Evolutionary conservation across 1,140 invertebrate genomes (phyloP).

Genomic region (Aphaenogaster floridana): DNA sequence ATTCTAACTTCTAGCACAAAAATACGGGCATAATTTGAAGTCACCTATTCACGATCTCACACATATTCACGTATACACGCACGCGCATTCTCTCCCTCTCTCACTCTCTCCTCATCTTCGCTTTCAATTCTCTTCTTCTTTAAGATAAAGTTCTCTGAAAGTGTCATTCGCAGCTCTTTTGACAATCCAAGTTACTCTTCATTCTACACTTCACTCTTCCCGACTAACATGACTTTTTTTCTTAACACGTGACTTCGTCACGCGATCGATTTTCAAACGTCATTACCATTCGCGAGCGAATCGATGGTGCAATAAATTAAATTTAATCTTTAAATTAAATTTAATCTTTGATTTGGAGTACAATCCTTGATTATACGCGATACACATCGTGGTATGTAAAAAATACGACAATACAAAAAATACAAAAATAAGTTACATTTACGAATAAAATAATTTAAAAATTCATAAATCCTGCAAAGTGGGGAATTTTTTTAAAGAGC

Average conservation of each 20-base stretch:
- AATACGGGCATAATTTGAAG: slow-evolving; percentile 81
- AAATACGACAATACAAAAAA: not conserved
- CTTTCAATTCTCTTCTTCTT: slow-evolving; percentile 12
- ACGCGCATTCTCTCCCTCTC: not conserved
- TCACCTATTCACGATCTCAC: slow-evolving; percentile 59
- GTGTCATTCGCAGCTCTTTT: slow-evolving; percentile 80
- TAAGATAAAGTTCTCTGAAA: slow-evolving; percentile 67
- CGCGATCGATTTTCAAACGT: slow-evolving; percentile 17
- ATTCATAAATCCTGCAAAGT: not conserved
- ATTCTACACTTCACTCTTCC: not conserved
- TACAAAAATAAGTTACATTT: slow-evolving; percentile 1
- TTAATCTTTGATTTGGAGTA: not conserved
- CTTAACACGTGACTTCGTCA: not conserved
- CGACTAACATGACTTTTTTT: slow-evolving; percentile 20
- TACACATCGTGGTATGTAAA: slow-evolving; percentile 5
- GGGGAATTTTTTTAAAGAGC: not conserved
- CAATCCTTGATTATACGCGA: not conserved
- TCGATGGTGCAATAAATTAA: slow-evolving; percentile 35
- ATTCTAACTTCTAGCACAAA: slow-evolving; percentile 80
- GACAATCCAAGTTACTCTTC: slow-evolving; percentile 48
- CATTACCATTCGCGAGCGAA: slow-evolving; percentile 1
- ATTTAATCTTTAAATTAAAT: slow-evolving; percentile 5
- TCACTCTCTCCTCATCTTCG: slow-evolving; percentile 38
- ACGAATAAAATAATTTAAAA: slow-evolving; percentile 13
- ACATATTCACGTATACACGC: slow-evolving; percentile 25